A percentile compares a stretch with the other conserved stretches of the same genome.
These are phyloP conservation scores for Onychomys leucogaster DNA, from an alignment of 2,797 vertebrate species.

Conservation along the genomic window DNA sequence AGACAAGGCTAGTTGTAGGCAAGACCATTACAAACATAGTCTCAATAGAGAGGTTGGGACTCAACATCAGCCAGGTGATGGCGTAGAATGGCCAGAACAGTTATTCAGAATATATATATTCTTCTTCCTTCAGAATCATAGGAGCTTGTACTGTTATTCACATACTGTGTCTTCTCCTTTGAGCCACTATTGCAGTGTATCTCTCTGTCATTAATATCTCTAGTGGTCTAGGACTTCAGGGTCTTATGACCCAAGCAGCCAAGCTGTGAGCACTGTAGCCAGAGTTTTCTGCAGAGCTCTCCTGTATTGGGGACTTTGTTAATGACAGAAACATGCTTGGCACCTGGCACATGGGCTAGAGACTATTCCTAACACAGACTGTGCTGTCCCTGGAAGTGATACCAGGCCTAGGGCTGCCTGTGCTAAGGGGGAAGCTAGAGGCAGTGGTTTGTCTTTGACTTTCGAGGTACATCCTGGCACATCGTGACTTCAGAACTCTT, in stretches of 20 bases:
- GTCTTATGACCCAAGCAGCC: neutral
- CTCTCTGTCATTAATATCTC: neutral
- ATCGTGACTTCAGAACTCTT: neutral
- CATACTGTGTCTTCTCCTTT: neutral
- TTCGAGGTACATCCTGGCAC: neutral
- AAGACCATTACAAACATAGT: slow-evolving; percentile 14
- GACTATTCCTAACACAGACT: neutral
- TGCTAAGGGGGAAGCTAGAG: neutral
- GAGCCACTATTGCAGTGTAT: no score
- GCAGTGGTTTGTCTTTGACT: neutral
- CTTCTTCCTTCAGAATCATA: neutral
- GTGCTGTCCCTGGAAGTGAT: neutral
- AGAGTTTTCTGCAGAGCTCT: neutral
- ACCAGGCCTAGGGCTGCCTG: neutral
- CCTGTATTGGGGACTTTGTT: neutral
- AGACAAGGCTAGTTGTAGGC: neutral
- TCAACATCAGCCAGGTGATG: neutral
- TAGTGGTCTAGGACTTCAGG: neutral
- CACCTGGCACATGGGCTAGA: neutral
- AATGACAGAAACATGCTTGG: neutral
- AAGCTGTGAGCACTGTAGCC: neutral
- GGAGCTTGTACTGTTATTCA: neutral
- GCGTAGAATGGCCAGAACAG: neutral
- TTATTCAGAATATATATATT: no score
- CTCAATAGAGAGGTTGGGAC: neutral